Base-by-base conservation (phyloP, 2,797 vertebrate species). In the Micropoecilia bifurca region DNA sequence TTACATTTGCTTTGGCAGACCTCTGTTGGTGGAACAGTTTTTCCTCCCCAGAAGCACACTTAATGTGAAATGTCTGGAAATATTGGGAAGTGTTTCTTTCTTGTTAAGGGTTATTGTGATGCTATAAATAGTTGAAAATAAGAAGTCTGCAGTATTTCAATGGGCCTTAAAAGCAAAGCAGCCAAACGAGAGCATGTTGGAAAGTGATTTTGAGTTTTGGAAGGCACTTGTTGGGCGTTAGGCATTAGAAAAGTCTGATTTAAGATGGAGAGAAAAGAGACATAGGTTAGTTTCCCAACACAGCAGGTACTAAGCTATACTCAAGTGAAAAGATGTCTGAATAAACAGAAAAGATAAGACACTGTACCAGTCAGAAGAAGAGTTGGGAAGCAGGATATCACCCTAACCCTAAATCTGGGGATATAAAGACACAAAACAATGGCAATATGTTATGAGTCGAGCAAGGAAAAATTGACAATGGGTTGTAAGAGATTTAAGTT, bases 61-160 rank as follows among this genome's bases (percentile, higher is more conserved):
- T 94, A 91, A 92, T 91, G 89, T 88, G 89, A 93, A 93, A 92
- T 87, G 91, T 85, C 92, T 93, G 91, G 91, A 94, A 93, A 93
- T 84, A 79, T 87, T 83, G 78, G 88, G 84, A 83, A 87, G 83
- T 83, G 66, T 83, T 85, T 87, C 82, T 83, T 90, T 92, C 82
- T 86, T 87, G 76, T 88, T 76, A 10, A 73, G 77, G 84, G 90
- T 94, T 93, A 94, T 94, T 95, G 93, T 95, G 90, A 90, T 86
- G 85, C 93, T 95, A 95, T 93, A 95, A 94, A 95, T 95, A 96
- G 87, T 74, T 57, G 39, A 81, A 88, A 90, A 90, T 57, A 83
- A 66, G 20, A 76, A 83, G 85, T 91, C 87, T 90, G 85, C 79
- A 82, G 85, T 79, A 69, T 85, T 90, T 91, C 86, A 85, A n/a